Base-by-base conservation (phyloP, 1,140 invertebrate species). In the Berghia stephanieae region DNA sequence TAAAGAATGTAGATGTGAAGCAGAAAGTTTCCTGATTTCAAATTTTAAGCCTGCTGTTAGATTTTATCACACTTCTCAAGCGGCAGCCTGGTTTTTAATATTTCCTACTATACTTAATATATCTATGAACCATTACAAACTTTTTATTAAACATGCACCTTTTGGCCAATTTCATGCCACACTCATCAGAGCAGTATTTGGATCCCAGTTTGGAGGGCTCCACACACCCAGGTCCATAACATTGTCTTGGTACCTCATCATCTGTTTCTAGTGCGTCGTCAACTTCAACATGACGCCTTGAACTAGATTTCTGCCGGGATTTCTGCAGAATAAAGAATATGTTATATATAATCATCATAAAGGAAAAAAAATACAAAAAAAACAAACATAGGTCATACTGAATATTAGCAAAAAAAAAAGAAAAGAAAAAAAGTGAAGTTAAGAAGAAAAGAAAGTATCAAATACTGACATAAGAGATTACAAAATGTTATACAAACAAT, bases 171-270 rank as follows among this genome's bases (percentile, higher is more conserved):
- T 94, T 94, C 80, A 97, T 92, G 0, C 98, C 98, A 89, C 98
- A 99, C 75, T 94, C 93, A 81, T 98, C 93, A 16, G 94, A 96
- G 86, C 98, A 99, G 86, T 99, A 99, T 90, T 99, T 99, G 67
- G 96, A 98, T 18, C 93, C 93, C 38, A 76, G 24, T 10, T 94
- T 90, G 0, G 96, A 95, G 75, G 93, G 92, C 76, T 94, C 92
- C 0, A 91, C 92, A 88, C 98, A 99, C 21, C 93, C 92, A 3
- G 96, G 96, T 0, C 97, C 97, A 86, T 95, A 95, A 88, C 98
- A 99, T 82, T 99, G 98, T 4, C 82, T 69, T 13, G 84, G 78
- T 21, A 73, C 74, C 21, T 87, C 86, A 31, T 84, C 85, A 13
- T 86, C 86, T 13, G 72, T 70, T 57, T 88, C 84, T 10, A 75